These are phyloP conservation scores for Actinopyga echinites DNA, from an alignment of 53 echinoderm and acorn worm species.

Conservation along the genomic window DNA sequence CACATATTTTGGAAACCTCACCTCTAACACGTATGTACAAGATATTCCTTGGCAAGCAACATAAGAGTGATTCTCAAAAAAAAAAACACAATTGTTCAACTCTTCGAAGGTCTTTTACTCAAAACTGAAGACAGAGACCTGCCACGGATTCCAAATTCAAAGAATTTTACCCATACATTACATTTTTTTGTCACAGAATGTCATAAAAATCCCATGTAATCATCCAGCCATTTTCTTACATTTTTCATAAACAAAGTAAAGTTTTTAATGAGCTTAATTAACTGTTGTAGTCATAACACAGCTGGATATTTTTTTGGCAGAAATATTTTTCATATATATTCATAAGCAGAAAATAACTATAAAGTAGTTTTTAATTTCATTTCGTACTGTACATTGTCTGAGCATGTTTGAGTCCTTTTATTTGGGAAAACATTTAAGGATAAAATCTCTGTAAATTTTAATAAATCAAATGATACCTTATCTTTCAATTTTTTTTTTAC, in stretches of 20 bases:
- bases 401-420: no score
- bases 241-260: not conserved
- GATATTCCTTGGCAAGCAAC: conserved; percentile 28
- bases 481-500: no score
- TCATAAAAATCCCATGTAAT: not conserved
- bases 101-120: no score
- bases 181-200: not conserved
- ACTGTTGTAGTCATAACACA: not conserved
- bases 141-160: conserved; percentile 20
- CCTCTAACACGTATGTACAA: not conserved
- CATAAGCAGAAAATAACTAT: conserved; percentile 15
- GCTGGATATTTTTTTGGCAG: not conserved
- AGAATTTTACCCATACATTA: not conserved
- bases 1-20: no score
- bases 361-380: not conserved
- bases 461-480: no score
- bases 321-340: not conserved
- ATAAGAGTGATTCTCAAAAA: no score
- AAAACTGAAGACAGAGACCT: conserved; percentile 23
- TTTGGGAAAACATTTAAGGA: no score
- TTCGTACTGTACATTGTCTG: not conserved
- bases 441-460: no score
- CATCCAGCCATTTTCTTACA: not conserved
- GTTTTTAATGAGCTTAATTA: not conserved
- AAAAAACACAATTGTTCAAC: no score